phyloP scores from a whole-genome alignment of 2,113 vertebrate species.

The Ginglymostoma cirratum region DNA sequence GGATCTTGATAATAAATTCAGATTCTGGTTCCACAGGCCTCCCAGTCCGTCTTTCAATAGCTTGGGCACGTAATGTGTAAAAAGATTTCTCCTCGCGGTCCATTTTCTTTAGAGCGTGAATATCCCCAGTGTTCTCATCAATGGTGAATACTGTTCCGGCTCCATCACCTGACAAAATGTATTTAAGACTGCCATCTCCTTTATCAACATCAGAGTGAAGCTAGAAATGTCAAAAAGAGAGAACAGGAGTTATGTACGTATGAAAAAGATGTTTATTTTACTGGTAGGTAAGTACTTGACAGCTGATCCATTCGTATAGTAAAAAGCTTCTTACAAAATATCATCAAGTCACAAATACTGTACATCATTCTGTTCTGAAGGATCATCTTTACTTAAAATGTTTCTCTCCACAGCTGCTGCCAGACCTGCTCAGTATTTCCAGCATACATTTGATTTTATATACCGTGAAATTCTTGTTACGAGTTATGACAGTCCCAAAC shows the following conservation, averaged over 20 bases:
- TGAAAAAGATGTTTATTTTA: not conserved
- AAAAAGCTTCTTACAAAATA: too few relatives aligned
- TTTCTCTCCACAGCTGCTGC: not conserved
- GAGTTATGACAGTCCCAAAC: not conserved
- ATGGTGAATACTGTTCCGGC: slow-evolving; percentile 90
- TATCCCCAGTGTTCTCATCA: slow-evolving; percentile 92
- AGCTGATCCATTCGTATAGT: too few relatives aligned
- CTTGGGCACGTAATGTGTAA: slow-evolving; percentile 84
- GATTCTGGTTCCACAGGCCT: slow-evolving; percentile 85
- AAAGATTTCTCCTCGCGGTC: slow-evolving; percentile 88
- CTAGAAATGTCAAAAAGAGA: slow-evolving; percentile 58
- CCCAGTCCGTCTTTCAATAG: slow-evolving; percentile 78
- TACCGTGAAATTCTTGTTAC: not conserved
- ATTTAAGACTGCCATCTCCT: slow-evolving; percentile 81
- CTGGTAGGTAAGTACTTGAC: too few relatives aligned
- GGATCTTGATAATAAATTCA: slow-evolving; percentile 95
- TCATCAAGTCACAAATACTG: not conserved
- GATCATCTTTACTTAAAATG: not conserved
- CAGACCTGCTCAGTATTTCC: not conserved
- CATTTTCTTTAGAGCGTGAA: slow-evolving; percentile 87
- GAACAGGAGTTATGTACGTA: slow-evolving; percentile 39
- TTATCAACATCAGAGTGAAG: slow-evolving; percentile 89
- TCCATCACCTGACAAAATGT: slow-evolving; percentile 88
- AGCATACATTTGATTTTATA: not conserved
- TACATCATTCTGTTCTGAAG: not conserved